Conservation (phyloP, 1,140 invertebrate genomes). For the Sinella curviseta region DNA sequence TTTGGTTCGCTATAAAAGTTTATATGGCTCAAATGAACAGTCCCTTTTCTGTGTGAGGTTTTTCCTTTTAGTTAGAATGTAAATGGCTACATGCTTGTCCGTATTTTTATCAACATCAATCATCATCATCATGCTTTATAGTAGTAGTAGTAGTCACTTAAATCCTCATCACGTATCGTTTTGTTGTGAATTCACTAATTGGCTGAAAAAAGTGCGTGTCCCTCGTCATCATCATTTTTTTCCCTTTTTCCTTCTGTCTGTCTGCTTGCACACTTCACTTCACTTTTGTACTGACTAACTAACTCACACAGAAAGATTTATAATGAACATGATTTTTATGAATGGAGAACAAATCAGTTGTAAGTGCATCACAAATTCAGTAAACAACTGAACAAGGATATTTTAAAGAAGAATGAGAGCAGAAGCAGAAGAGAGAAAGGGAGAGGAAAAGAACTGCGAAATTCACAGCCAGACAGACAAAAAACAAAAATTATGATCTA, state of each 20-base stretch:
- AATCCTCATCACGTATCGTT: conserved; percentile 18
- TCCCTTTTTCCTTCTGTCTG: neutral
- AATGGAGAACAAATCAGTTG: neutral
- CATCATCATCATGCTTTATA: conserved; percentile 1
- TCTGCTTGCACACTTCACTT: neutral
- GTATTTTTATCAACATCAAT: conserved; percentile 8
- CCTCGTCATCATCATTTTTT: neutral
- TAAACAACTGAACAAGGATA: too few species aligned
- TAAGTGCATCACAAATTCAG: neutral
- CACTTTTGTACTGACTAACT: neutral
- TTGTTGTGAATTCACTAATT: neutral
- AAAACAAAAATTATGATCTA: too few species aligned
- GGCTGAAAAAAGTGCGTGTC: neutral
- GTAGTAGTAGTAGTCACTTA: neutral
- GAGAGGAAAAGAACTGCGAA: neutral
- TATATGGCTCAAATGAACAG: too few species aligned
- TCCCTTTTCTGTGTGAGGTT: too few species aligned
- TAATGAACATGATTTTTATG: neutral
- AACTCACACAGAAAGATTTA: neutral
- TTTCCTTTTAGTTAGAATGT: too few species aligned
- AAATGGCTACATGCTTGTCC: neutral
- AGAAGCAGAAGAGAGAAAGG: neutral
- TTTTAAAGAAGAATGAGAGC: neutral
- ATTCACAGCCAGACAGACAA: neutral
- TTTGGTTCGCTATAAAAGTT: too few species aligned